Conservation (phyloP, 1,140 invertebrate genomes). For the Bombus pascuorum region DNA sequence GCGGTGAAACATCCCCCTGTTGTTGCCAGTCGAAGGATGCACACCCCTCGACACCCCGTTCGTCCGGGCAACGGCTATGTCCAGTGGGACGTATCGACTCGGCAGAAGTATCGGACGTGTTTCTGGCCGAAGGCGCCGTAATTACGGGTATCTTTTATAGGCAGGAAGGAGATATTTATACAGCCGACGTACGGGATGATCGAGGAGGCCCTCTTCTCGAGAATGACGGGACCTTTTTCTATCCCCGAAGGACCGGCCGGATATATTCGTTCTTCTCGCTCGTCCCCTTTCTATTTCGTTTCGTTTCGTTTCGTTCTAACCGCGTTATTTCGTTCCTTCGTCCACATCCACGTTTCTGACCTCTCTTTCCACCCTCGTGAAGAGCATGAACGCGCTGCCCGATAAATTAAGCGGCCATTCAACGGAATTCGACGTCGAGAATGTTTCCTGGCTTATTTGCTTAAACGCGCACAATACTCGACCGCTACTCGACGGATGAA, state of each 20-base stretch:
- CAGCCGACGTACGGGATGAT: conserved; percentile 79
- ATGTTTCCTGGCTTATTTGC: conserved; percentile 63
- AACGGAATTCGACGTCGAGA: conserved; percentile 53
- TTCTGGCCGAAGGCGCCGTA: conserved; percentile 75
- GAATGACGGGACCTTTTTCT: conserved; percentile 75
- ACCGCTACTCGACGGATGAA: conserved; percentile 38
- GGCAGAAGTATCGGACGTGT: conserved; percentile 73
- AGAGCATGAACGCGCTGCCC: neutral
- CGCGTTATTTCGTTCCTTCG: conserved; percentile 48
- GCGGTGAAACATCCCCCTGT: conserved; percentile 47
- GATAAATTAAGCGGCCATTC: conserved; percentile 67
- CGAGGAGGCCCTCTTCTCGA: conserved; percentile 74
- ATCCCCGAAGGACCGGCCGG: conserved; percentile 41
- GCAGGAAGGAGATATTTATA: conserved; percentile 80
- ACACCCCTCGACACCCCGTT: neutral
- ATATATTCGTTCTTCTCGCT: neutral
- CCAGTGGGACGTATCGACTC: conserved; percentile 52
- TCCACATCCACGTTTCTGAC: too few relatives aligned
- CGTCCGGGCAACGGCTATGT: neutral
- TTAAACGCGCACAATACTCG: conserved; percentile 61
- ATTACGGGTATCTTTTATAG: conserved; percentile 79
- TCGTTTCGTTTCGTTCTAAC: conserved; percentile 17
- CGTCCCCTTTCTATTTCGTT: neutral
- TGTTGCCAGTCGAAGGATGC: too few relatives aligned
- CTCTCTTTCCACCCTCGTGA: too few relatives aligned